Conservation (phyloP, 2,113 vertebrate species). For the Carassius carassius region DNA sequence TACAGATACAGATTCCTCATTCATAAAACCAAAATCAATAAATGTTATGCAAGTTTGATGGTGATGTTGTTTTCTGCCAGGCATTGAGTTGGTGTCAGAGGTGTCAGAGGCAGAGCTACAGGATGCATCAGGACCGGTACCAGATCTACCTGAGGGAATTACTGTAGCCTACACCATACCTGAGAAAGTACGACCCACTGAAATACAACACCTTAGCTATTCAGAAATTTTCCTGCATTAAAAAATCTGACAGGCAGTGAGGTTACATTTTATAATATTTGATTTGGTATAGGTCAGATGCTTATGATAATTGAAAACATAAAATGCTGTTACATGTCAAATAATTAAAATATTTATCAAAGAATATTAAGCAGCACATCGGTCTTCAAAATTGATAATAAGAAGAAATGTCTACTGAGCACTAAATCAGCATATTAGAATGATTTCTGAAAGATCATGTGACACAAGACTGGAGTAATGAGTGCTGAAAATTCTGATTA, state of each 20-base stretch:
- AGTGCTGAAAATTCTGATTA: not conserved
- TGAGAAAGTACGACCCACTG: conserved; percentile 74
- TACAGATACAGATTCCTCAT: not conserved
- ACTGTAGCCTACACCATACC: conserved; percentile 92
- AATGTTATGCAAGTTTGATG: not conserved
- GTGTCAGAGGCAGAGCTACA: conserved; percentile 86
- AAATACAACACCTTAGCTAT: not conserved
- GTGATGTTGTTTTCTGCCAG: conserved; percentile 65
- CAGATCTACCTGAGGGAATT: conserved; percentile 91
- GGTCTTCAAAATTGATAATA: not conserved
- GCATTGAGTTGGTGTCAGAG: conserved; percentile 92
- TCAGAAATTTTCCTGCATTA: not conserved
- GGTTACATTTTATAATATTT: not conserved
- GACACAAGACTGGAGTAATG: not conserved
- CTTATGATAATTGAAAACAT: not conserved
- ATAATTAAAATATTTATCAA: not conserved
- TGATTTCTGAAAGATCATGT: not conserved
- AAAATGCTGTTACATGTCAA: not conserved
- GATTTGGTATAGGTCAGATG: not conserved
- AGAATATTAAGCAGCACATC: not conserved
- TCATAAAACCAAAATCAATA: not conserved
- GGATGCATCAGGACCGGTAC: conserved; percentile 81
- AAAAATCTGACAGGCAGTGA: not conserved
- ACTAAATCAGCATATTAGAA: not conserved
- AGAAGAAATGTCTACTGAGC: not conserved